Percentiles rank a stretch among this genome's conserved stretches.
Evolutionary conservation across 2,113 vertebrate genomes (phyloP).

Genomic region (Antigone vipio): DNA sequence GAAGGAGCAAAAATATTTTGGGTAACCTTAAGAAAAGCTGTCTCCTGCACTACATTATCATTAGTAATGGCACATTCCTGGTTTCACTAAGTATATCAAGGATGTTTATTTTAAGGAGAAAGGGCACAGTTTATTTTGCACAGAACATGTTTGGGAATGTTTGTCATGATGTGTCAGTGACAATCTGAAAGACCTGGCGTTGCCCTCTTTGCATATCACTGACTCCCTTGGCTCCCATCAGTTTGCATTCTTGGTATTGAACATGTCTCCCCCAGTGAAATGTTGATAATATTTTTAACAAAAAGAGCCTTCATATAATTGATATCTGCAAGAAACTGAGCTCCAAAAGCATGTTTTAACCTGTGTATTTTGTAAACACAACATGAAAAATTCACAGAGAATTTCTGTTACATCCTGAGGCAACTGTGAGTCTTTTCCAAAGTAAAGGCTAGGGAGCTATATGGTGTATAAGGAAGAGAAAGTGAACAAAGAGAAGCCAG

Average conservation of each 20-base stretch:
- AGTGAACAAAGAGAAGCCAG: conserved; percentile 45
- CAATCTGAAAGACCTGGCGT: background rate
- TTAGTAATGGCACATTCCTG: conserved; percentile 61
- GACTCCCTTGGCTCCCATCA: conserved; percentile 6
- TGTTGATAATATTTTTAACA: conserved; percentile 19
- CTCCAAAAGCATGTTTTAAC: conserved; percentile 58
- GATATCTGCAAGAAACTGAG: conserved; percentile 39
- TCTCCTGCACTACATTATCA: conserved; percentile 53
- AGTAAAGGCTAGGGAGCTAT: background rate
- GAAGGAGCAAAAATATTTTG: conserved; percentile 51
- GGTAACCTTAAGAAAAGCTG: conserved; percentile 44
- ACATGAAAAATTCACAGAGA: conserved; percentile 62
- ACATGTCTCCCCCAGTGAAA: background rate
- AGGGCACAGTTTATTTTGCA: conserved; percentile 56
- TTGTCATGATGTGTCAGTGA: conserved; percentile 59
- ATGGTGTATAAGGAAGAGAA: conserved; percentile 13
- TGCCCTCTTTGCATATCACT: conserved; percentile 8
- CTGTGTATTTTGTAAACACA: conserved; percentile 67
- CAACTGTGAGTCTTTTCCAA: conserved; percentile 29
- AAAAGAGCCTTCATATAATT: conserved; percentile 24
- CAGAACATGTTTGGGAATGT: conserved; percentile 47
- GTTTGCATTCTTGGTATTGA: conserved; percentile 24
- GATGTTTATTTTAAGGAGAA: conserved; percentile 64
- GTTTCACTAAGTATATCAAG: conserved; percentile 45
- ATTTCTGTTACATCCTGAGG: conserved; percentile 63